phyloP scores from a whole-genome alignment of 2,113 vertebrate genomes.

The Furnarius figulus region DNA sequence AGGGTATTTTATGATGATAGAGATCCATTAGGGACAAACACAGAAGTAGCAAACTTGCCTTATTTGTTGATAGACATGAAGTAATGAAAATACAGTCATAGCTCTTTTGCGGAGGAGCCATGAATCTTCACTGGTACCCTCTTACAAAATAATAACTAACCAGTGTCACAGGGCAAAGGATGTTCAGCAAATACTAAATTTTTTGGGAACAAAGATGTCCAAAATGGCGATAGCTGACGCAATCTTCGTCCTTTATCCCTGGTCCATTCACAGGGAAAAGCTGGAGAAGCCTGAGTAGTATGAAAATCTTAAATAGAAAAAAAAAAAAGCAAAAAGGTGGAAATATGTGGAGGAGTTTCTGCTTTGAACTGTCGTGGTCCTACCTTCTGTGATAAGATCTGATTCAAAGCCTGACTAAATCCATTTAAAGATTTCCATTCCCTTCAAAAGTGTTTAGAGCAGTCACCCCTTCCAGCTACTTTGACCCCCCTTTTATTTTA shows the following conservation, averaged over 20 bases:
- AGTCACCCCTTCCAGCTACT: background rate
- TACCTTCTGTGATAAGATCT: background rate
- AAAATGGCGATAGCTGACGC: background rate
- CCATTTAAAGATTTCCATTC: background rate
- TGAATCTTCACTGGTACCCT: background rate
- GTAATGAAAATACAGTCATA: background rate
- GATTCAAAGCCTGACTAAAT: background rate
- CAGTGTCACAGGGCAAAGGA: background rate
- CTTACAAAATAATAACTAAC: background rate
- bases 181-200: constrained; percentile 3
- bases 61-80: background rate
- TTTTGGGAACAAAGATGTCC: background rate
- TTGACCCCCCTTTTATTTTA: background rate
- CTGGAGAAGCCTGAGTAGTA: background rate
- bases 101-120: background rate
- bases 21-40: background rate
- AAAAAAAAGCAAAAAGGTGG: background rate
- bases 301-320: background rate
- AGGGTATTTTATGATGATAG: background rate
- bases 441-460: background rate
- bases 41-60: background rate
- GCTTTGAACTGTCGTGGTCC: background rate
- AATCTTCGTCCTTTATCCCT: background rate
- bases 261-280: background rate
- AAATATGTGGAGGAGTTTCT: background rate